These are phyloP conservation scores for Drosophila antonietae DNA, from an alignment of 2,888 invertebrate genomes.

Conservation along the genomic window DNA sequence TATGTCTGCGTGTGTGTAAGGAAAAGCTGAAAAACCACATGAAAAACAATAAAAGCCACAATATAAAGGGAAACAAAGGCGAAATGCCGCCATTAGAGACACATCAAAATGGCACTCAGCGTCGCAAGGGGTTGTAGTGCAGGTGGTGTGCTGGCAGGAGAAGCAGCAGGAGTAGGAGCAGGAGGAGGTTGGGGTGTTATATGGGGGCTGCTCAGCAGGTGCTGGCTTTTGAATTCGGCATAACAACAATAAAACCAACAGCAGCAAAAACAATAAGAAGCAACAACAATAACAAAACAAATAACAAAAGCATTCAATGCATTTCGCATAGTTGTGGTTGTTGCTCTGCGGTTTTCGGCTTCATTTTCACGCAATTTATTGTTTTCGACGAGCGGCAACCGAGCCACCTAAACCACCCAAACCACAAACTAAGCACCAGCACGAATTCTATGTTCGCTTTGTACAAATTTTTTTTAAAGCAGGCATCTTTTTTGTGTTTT, in stretches of 20 bases:
- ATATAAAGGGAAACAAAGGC: constrained; percentile 69
- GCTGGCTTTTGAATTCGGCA: constrained; percentile 40
- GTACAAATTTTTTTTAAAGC: constrained; percentile 34
- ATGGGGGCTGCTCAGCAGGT: constrained; percentile 23
- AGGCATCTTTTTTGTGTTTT: constrained; percentile 56
- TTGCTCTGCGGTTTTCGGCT: constrained; percentile 50
- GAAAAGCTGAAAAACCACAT: constrained; percentile 52
- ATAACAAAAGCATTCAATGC: constrained; percentile 61
- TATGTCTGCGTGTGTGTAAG: constrained; percentile 19
- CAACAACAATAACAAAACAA: constrained; percentile 21
- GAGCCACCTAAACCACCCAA: not conserved
- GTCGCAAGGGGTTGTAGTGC: constrained; percentile 1
- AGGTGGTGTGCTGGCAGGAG: not conserved
- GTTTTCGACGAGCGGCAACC: constrained; percentile 35
- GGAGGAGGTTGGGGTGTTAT: not conserved
- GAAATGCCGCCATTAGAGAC: constrained; percentile 73
- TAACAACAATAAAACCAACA: constrained; percentile 10
- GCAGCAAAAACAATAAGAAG: constrained; percentile 15
- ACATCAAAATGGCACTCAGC: constrained; percentile 77
- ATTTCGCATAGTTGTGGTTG: constrained; percentile 54
- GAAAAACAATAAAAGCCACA: constrained; percentile 63
- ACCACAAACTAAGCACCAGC: constrained; percentile 28
- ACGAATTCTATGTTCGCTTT: constrained; percentile 30
- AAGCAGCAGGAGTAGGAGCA: not conserved
- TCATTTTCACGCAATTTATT: constrained; percentile 65